Conservation (phyloP, 2,797 vertebrate genomes). For the Adrianichthys oophorus region DNA sequence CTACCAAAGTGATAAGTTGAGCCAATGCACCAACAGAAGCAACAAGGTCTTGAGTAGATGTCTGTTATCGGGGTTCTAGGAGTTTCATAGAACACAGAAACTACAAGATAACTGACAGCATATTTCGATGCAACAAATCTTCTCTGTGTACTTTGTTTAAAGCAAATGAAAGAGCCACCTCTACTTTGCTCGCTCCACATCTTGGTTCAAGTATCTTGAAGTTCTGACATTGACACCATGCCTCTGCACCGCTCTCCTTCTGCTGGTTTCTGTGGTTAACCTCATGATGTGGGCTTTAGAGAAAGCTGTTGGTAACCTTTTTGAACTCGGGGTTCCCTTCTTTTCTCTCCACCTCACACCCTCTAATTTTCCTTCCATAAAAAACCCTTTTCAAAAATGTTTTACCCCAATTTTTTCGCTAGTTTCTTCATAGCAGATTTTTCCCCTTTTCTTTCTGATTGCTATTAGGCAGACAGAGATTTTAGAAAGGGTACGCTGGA, state of each 20-base stretch:
- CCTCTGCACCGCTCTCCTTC: conserved; percentile 25
- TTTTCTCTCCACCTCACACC: conserved; percentile 37
- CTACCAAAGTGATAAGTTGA: conserved; percentile 24
- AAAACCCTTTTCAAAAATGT: conserved; percentile 32
- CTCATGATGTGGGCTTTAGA: conserved; percentile 57
- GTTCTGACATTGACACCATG: conserved; percentile 31
- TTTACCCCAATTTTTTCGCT: conserved; percentile 9
- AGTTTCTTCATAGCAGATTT: conserved; percentile 8
- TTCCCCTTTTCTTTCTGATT: conserved; percentile 33
- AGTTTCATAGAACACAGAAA: conserved; percentile 11
- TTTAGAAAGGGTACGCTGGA: conserved; percentile 71
- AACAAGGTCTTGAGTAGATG: conserved; percentile 26
- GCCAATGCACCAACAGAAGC: conserved; percentile 7
- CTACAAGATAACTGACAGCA: no score
- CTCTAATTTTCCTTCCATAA: conserved; percentile 46
- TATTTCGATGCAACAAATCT: no score
- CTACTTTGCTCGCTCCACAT: conserved; percentile 1
- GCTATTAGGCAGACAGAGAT: conserved; percentile 58
- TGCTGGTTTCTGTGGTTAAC: conserved; percentile 60
- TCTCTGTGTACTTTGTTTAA: no score
- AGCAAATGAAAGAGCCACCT: conserved; percentile 7
- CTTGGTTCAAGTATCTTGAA: conserved; percentile 31
- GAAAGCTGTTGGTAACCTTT: conserved; percentile 49
- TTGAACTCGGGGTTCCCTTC: conserved; percentile 54
- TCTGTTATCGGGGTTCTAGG: conserved; percentile 19